Evolutionary conservation across 2,113 vertebrate genomes (phyloP).

Genomic region (Chinchilla lanigera): DNA sequence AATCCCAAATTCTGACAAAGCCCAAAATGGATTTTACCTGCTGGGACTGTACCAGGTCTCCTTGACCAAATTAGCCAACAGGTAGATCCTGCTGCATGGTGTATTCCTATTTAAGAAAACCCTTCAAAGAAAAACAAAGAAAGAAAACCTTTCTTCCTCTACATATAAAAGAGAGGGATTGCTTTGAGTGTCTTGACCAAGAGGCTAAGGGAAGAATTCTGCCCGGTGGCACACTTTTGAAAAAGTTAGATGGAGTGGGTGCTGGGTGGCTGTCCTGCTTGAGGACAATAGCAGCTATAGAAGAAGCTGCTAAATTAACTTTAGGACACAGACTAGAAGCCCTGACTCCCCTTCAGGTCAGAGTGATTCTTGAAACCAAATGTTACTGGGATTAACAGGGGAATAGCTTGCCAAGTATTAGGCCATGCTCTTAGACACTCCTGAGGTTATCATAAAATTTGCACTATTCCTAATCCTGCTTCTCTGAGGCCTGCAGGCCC

Average conservation of each 20-base stretch:
- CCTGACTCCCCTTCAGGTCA: background rate
- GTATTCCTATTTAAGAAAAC: background rate
- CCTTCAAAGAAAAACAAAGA: no score
- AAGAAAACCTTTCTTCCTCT: background rate
- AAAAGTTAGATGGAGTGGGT: background rate
- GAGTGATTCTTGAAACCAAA: background rate
- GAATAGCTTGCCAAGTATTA: background rate
- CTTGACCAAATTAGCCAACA: background rate
- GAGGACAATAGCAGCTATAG: background rate
- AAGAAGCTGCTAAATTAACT: background rate
- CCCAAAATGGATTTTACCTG: background rate
- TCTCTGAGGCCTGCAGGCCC: background rate
- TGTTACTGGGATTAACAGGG: background rate
- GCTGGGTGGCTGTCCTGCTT: no score
- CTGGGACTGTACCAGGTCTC: background rate
- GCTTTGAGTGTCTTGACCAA: background rate
- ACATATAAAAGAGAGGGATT: background rate
- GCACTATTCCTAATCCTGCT: background rate
- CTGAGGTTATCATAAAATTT: background rate
- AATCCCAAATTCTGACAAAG: background rate
- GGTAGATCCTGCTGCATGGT: background rate
- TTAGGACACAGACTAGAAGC: background rate
- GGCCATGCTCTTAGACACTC: background rate
- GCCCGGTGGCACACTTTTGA: background rate
- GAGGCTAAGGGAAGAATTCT: background rate